Conservation (phyloP, 92 coral and sea anemone species). For the Parazoanthus darwini region DNA sequence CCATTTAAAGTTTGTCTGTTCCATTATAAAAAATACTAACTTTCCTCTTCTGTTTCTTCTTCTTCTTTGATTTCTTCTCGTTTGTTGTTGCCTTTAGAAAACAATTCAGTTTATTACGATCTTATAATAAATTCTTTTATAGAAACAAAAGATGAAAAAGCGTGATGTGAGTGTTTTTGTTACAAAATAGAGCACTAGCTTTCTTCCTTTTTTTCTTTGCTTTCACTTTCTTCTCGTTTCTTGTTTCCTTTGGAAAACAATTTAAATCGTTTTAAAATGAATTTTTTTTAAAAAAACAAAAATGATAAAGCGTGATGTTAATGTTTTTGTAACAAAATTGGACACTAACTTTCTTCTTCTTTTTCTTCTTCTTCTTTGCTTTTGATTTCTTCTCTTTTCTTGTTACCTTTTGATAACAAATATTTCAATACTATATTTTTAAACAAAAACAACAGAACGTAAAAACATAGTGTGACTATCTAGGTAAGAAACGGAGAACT, state of each 20-base stretch:
- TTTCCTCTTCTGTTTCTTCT: conserved; percentile 21
- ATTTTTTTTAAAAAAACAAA: too few species aligned
- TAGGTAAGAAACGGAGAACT: background rate
- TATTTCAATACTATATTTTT: too few species aligned
- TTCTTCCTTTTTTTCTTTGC: conserved; percentile 19
- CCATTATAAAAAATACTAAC: background rate
- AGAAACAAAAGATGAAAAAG: too few species aligned
- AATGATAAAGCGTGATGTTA: too few species aligned
- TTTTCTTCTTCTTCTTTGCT: background rate
- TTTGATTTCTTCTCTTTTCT: conserved; percentile 14
- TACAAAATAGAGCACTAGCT: background rate
- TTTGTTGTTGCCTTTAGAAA: background rate
- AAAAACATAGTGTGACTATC: too few species aligned
- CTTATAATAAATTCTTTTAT: too few species aligned
- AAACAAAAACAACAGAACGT: too few species aligned
- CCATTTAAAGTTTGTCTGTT: too few species aligned
- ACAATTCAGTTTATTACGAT: too few species aligned
- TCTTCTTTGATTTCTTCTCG: conserved; percentile 18
- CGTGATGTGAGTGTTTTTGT: too few species aligned
- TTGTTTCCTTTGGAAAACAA: background rate
- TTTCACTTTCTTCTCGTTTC: conserved; percentile 19
- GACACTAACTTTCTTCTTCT: background rate
- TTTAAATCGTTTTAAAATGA: too few species aligned
- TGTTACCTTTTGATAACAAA: background rate
- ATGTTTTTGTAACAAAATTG: too few species aligned